Evolutionary conservation across 2,113 vertebrate genomes (phyloP), one percentile per base, ranked within the genome.

Genomic region (Melanostigma gelatinosum): DNA sequence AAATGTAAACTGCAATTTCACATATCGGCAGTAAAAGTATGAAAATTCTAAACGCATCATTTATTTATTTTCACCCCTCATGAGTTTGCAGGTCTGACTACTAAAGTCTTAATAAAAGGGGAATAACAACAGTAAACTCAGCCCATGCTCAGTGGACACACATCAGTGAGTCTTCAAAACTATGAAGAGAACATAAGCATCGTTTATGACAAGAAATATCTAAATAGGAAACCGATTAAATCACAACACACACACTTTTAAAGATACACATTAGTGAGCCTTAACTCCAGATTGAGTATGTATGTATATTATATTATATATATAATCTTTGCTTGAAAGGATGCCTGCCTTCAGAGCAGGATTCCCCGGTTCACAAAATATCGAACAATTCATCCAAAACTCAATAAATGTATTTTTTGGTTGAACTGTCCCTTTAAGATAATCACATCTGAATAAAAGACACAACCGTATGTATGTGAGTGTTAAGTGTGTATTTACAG

Each of bases 401-500:
- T 24, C 20, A 32, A 4, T 13, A 38, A 9, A 24, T 52, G 11
- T 36, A n/a, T 15, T 15, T 52, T 65, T 63, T 34, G 8, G n/a
- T n/a, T 64, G 1, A 82, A 32, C 10, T n/a, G 10, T 42, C 24
- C 29, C 50, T 70, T 74, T 38, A 42, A 62, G 4, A 58, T 4
- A 6, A 67, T 3, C 6, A 12, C 27, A 27, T 50, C 9, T 38
- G 13, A 88, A 72, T 22, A 74, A 63, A 72, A 76, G 65, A 88
- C 50, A 80, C 46, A 48, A 8, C 29, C 4, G 13, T 6, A 20
- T n/a, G 29, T n/a, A 40, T 79, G 57, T 79, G 50, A n/a, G 61
- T 62, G 62, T 85, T 89, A 84, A 75, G 76, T 62, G 50, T 94
- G 72, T 95, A 95, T 95, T 95, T 95, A 95, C 94, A 95, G 74